A percentile compares a stretch with the other conserved stretches of the same genome.
Conservation (phyloP, 2,113 vertebrate genomes). For the Rousettus leschenaultii region DNA sequence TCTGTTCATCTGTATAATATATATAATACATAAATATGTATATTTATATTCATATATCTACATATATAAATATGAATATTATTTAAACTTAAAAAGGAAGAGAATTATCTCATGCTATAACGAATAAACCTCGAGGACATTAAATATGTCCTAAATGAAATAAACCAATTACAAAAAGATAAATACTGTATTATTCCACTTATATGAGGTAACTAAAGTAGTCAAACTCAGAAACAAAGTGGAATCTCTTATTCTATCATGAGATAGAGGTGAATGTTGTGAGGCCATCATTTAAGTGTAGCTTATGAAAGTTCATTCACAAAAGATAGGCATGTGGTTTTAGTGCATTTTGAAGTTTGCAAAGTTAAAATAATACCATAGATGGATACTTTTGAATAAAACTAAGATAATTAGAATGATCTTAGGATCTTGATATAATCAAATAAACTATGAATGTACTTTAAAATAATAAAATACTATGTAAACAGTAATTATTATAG, state of each 20-base stretch:
- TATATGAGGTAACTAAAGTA: not conserved
- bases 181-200: not conserved
- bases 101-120: not conserved
- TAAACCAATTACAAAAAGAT: not conserved
- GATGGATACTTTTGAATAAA: not conserved
- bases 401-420: not conserved
- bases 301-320: not conserved
- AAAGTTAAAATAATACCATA: not conserved
- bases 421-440: not conserved
- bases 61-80: not conserved
- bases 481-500: not conserved
- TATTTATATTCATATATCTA: too few species aligned
- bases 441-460: not conserved
- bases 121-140: not conserved
- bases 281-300: not conserved
- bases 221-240: not conserved
- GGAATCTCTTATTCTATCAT: not conserved
- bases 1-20: too few species aligned
- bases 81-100: not conserved
- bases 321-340: not conserved
- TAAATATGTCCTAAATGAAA: not conserved
- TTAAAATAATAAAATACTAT: not conserved
- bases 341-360: not conserved
- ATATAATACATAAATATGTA: too few species aligned
- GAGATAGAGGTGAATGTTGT: not conserved